Evolutionary conservation across 2,113 vertebrate species (phyloP).

Genomic region (Pseudorectes ferrugineus): DNA sequence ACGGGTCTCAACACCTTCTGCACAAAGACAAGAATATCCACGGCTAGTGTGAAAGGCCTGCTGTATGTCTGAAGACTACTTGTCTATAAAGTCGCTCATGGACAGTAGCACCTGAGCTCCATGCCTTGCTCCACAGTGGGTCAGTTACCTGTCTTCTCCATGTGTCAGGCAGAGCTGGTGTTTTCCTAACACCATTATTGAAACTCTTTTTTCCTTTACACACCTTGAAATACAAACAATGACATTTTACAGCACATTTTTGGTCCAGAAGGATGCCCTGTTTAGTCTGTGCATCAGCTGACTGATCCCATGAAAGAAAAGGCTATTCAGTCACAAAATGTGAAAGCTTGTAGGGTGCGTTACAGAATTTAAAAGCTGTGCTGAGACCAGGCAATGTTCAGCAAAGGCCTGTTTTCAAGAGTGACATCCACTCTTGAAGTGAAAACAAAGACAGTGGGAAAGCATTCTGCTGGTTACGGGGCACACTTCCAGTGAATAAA

Average conservation of each 20-base stretch:
- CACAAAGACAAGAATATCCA: not conserved
- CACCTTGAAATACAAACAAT: not conserved
- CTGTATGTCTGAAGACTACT: not conserved
- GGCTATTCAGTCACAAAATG: not conserved
- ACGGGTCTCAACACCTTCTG: not conserved
- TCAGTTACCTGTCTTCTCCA: not conserved
- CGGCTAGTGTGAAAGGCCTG: not conserved
- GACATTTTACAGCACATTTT: not conserved
- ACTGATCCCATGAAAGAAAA: not conserved
- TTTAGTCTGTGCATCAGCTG: not conserved
- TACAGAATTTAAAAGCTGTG: not conserved
- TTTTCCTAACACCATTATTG: not conserved
- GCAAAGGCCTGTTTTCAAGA: not conserved
- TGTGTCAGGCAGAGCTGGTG: rapidly evolving
- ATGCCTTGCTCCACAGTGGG: not conserved
- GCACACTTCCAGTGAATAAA: conserved; percentile 8
- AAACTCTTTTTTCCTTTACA: not conserved
- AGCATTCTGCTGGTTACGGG: not conserved
- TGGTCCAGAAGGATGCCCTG: not conserved
- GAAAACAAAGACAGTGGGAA: not conserved
- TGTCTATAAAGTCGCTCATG: not conserved
- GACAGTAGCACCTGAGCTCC: not conserved
- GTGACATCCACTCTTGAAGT: not conserved
- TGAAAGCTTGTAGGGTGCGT: not conserved
- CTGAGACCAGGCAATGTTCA: not conserved